Base-by-base conservation (phyloP, 2,113 vertebrate genomes). In the Marcusenius ussheri region DNA sequence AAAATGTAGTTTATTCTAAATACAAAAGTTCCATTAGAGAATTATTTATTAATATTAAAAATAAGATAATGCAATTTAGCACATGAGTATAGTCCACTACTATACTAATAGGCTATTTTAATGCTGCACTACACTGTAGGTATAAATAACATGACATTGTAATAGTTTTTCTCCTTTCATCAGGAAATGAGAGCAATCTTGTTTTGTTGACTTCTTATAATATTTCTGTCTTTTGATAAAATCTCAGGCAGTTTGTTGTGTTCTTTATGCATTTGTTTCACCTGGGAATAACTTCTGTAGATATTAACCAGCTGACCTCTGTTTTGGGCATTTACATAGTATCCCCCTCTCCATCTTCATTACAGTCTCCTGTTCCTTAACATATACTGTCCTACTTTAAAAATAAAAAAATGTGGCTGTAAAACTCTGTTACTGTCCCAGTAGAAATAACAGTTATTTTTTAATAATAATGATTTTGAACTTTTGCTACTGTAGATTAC, bases 241-340 rank as follows among this genome's bases (percentile, higher is more conserved):
- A 91, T 91, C 91, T 93, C 92, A 92, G 91, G 91, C 91, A 74
- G 91, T 90, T 91, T 88, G 62, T 50, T 88, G 89, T 90, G 66
- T 70, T 91, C 88, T 8, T 42, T 89, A 90, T 88, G 89, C 90
- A 88, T 87, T 56, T 21, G 21, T 83, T 53, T 56, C 66, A 24
- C 27, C 83, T 45, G 88, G 56, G 62, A 84, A 83, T 84, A 74
- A 89, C 46, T 90, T 88, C 74, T 42, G 42, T 89, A 88, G 90
- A 91, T 91, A 91, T 89, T 90, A 90, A 91, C 89, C 88, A 89
- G 88, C 91, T 92, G 92, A 92, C 91, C 86, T 91, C 91, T 42
- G 15, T 31, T 39, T 80, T 19, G 74, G 35, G 74, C 74, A 42
- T 42, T 80, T 77, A 35, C 5, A 0, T 39, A 19, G 90, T 80